Base-by-base conservation (phyloP, 2,797 vertebrate genomes). In the Lycodopsis pacificus region DNA sequence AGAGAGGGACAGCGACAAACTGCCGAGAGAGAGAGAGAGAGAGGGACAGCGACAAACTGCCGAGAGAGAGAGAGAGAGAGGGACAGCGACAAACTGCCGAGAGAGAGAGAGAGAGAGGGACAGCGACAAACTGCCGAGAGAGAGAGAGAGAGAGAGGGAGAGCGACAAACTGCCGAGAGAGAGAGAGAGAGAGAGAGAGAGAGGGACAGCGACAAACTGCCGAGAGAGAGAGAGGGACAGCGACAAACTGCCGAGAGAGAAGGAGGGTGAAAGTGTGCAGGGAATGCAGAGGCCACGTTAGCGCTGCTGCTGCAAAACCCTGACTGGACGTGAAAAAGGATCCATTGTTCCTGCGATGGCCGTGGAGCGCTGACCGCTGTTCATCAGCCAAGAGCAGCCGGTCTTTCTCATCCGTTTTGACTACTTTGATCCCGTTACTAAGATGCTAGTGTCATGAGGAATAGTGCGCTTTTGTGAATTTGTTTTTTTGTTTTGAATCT, bases 321-420 rank as follows among this genome's bases (percentile, higher is more conserved):
- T 73, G 68, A 84, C 63, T 73, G 79, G 78, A 80, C 78, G 76
- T 88, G 87, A 95, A 92, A 90, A 93, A 88, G 87, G 72, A 75
- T 86, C 85, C 40, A 91, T 95, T 96, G 94, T 95, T 90, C 77
- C 76, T 65, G 83, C 22, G 61, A 86, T 84, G 89, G 88, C 89
- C 48, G 77, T 44, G 81, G 87, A 84, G 91, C 81, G 46, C 88
- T 92, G 89, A 93, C 84, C 88, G 90, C 85, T 90, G 89, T 88
- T 84, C 86, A 86, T 73, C 88, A 71, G 87, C 81, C 85, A 74
- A 74, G 79, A 92, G 84, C 80, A 63, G 85, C 73, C 85, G 34
- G 70, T 69, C 83, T 89, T 73, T 89, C 77, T 73, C 74, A 77
- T 88, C 76, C 58, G 73, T 74, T 84, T 86, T 80, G 38, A 88